A percentile compares a stretch with the other conserved stretches of the same genome.
These are phyloP conservation scores for Candoia aspera DNA, from an alignment of 2,113 vertebrate species.

Conservation along the genomic window DNA sequence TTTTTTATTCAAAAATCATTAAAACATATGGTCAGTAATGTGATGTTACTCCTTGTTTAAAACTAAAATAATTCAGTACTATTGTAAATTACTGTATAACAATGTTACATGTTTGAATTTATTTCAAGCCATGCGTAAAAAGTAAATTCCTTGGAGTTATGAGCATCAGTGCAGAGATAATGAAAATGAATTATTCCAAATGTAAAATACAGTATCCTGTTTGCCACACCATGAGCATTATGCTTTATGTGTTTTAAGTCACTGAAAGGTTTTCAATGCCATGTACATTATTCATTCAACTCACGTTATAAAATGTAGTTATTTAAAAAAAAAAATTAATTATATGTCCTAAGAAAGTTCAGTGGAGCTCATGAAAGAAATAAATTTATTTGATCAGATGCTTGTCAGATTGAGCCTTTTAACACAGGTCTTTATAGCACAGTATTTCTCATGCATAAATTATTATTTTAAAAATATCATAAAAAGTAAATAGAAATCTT, in stretches of 20 bases:
- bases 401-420: not conserved
- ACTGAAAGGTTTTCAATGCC: not conserved
- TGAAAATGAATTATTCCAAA: constrained; percentile 55
- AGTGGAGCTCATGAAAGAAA: not conserved
- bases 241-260: accelerated
- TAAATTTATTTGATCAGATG: not conserved
- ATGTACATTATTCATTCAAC: not conserved
- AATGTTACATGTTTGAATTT: not conserved
- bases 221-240: constrained; percentile 3
- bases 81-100: not conserved
- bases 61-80: not conserved
- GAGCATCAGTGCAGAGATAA: constrained; percentile 26
- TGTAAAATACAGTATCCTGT: constrained; percentile 40
- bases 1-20: not conserved
- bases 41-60: not conserved
- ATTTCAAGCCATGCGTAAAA: constrained; percentile 38
- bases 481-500: not conserved
- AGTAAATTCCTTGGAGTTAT: constrained; percentile 39
- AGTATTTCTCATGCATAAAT: not conserved
- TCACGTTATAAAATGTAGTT: not conserved
- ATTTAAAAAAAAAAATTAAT: too few species aligned
- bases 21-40: not conserved
- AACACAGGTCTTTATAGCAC: not conserved
- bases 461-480: not conserved
- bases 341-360: not conserved